Percentiles rank a stretch among this genome's conserved stretches.
Evolutionary conservation across 2,113 vertebrate species (phyloP).

Genomic region (Micronycteris hirsuta): DNA sequence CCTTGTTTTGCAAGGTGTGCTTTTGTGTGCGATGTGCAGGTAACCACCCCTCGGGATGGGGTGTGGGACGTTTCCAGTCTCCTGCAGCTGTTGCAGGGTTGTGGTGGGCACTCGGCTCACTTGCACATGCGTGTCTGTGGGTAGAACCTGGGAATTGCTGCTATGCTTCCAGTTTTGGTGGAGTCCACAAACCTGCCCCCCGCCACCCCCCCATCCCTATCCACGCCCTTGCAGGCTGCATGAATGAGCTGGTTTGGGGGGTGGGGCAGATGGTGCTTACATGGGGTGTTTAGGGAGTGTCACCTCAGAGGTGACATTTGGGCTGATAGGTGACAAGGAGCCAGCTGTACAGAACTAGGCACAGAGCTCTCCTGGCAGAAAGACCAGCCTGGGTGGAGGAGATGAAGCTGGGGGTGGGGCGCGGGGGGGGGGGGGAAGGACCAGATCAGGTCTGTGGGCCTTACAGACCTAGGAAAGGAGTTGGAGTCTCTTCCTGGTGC

Average conservation of each 20-base stretch:
- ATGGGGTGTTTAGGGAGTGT: not conserved
- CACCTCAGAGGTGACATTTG: no score
- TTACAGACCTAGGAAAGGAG: not conserved
- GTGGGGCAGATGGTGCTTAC: not conserved
- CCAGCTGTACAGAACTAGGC: not conserved
- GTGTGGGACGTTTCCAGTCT: not conserved
- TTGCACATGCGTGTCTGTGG: fast-evolving
- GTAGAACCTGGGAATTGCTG: fast-evolving
- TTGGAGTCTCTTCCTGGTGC: not conserved
- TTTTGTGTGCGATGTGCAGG: not conserved
- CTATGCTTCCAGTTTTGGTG: not conserved
- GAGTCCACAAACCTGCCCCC: not conserved
- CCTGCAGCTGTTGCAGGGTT: no score
- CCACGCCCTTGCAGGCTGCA: not conserved
- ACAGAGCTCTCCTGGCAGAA: not conserved
- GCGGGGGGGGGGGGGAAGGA: not conserved
- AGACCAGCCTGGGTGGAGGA: no score
- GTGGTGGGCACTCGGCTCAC: fast-evolving
- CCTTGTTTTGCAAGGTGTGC: not conserved
- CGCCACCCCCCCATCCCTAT: fast-evolving
- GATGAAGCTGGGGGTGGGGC: not conserved
- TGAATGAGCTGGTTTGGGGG: not conserved
- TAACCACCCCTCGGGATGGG: fast-evolving
- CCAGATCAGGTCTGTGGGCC: not conserved
- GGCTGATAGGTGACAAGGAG: not conserved